Base-by-base conservation (phyloP, 2,113 vertebrate species). In the Antennarius striatus region DNA sequence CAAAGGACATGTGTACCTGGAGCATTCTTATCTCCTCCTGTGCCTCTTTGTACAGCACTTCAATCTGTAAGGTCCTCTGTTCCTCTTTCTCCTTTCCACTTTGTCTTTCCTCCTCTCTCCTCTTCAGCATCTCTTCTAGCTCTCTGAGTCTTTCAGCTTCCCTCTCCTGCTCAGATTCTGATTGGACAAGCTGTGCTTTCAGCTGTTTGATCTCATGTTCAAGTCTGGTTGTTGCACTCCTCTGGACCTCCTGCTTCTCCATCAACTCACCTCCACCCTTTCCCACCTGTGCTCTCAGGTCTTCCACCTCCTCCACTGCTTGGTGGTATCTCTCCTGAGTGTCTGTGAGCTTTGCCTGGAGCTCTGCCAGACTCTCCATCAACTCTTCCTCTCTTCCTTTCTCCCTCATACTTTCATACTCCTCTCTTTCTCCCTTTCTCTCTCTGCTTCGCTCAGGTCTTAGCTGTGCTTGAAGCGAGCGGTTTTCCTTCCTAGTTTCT, bases 11-110 rank as follows among this genome's bases (percentile, higher is more conserved):
- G 36, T 59, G 39, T 54, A 90, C 90, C 90, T 91, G 90, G 1
- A 98, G 89, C 75, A 93, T 93, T 82, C 78, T 92, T 46, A 98
- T 95, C 88, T 98, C 96, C 77, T 96, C 96, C 81, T 96, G 94
- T 2, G 96, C 94, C 68, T 97, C 95, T 65, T 92, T 94, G 84
- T 97, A 95, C 43, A 91, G 93, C 79, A 93, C 93, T 72, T 94
- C 92, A 57, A 96, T 75, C 49, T 70, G 61, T 17, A 71, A 85
- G 87, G 71, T 66, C 89, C 45, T 93, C 91, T 89, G 17, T 30
- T 78, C 63, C 47, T 73, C 53, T 73, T 75, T 89, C 80, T 61
- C 75, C 0, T 32, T 15, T 0, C 39, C 63, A 57, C 0, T 17
- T 54, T 81, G 32, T 36, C 32, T 90, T 14, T 95, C 93, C 78